Conservation (phyloP, 2,113 vertebrate species). For the Cairina moschata region DNA sequence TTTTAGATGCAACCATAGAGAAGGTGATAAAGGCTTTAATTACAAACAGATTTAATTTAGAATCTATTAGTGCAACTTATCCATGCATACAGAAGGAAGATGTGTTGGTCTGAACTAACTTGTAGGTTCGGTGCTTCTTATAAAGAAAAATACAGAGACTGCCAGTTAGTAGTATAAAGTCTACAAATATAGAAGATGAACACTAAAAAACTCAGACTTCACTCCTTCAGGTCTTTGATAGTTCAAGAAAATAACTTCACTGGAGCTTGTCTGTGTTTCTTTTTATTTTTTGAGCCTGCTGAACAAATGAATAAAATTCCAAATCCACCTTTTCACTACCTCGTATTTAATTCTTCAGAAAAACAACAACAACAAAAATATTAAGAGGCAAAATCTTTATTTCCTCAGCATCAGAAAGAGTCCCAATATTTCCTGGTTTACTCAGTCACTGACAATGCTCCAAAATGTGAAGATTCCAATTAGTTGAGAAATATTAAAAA, state of each 20-base stretch:
- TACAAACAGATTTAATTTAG: constrained; percentile 31
- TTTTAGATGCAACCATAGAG: not conserved
- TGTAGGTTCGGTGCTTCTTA: not conserved
- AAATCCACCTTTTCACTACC: not conserved
- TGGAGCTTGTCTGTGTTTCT: not conserved
- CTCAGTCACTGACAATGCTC: not conserved
- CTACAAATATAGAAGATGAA: not conserved
- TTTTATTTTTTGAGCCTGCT: not conserved
- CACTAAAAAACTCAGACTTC: not conserved
- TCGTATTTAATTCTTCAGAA: not conserved
- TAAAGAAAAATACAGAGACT: not conserved
- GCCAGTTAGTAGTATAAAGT: not conserved
- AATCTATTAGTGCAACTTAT: constrained; percentile 43
- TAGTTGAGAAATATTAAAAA: not conserved
- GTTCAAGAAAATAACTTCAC: not conserved
- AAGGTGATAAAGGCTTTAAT: constrained; percentile 64
- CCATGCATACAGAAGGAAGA: constrained; percentile 11
- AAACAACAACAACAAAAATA: not conserved
- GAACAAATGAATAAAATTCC: not conserved
- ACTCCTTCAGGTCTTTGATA: not conserved
- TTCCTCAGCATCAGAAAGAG: not conserved
- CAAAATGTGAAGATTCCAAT: not conserved
- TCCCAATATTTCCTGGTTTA: not conserved
- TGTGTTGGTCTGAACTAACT: not conserved
- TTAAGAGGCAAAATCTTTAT: not conserved